A percentile compares a stretch with the other conserved stretches of the same genome.
Evolutionary conservation across 2,888 invertebrate species (phyloP).

Genomic region (Lepidochitona cinerea): DNA sequence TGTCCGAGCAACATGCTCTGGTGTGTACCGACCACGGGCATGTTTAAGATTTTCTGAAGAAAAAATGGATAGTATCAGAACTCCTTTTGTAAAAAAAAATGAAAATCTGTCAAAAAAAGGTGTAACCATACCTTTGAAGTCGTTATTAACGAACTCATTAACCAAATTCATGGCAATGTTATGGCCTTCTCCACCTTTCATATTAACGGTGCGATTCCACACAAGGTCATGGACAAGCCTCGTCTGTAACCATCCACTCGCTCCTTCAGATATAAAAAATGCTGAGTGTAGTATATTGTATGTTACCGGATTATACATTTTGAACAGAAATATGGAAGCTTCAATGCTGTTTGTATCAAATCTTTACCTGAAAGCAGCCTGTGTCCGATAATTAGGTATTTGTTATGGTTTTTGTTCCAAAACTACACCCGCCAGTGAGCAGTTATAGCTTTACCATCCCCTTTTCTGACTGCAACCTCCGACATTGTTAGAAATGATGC

Average conservation of each 20-base stretch:
- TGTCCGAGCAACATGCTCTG: background rate
- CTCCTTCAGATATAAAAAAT: slow-evolving; percentile 4
- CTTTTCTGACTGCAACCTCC: slow-evolving; percentile 21
- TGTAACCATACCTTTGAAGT: slow-evolving; percentile 45
- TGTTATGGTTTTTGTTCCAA: slow-evolving; percentile 20
- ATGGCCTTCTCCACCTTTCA: slow-evolving; percentile 7
- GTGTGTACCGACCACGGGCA: slow-evolving; percentile 12
- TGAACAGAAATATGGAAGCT: no score
- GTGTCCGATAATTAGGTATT: slow-evolving; percentile 27
- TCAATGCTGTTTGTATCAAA: no score
- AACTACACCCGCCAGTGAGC: slow-evolving; percentile 21
- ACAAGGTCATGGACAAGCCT: slow-evolving; percentile 9
- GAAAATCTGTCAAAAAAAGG: no score
- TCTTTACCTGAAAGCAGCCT: no score
- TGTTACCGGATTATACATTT: no score
- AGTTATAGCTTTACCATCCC: slow-evolving; percentile 20
- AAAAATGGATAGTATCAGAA: no score
- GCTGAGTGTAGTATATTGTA: no score
- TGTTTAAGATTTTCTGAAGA: slow-evolving; percentile 15
- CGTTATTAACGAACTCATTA: slow-evolving; percentile 23
- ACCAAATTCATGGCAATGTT: slow-evolving; percentile 17
- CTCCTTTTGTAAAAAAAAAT: no score
- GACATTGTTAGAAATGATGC: no score
- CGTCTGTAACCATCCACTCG: slow-evolving; percentile 15
- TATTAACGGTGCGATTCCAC: slow-evolving; percentile 21